These are phyloP conservation scores for Yasuhikotakia modesta DNA, from an alignment of 2,797 vertebrate genomes.

Conservation along the genomic window DNA sequence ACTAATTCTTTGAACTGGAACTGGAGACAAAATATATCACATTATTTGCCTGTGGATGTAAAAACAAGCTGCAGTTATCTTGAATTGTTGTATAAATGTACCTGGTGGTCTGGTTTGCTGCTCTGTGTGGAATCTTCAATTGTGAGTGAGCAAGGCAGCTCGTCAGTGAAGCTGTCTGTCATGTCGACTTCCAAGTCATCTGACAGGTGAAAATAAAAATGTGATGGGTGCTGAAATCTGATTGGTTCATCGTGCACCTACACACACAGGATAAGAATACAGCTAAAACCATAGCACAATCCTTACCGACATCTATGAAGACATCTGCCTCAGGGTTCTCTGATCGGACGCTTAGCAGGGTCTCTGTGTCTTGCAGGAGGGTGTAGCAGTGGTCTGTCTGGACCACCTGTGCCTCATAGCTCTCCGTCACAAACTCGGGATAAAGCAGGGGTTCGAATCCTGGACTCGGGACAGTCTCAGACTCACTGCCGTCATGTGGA, in stretches of 20 bases:
- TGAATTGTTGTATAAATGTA: conserved; percentile 37
- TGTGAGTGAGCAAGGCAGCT: conserved; percentile 74
- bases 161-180: conserved; percentile 67
- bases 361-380: conserved; percentile 68
- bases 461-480: conserved; percentile 67
- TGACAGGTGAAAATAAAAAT: conserved; percentile 52
- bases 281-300: background rate
- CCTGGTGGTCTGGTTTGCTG: conserved; percentile 64
- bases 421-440: conserved; percentile 61
- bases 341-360: conserved; percentile 74
- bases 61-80: background rate
- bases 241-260: background rate
- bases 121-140: conserved; percentile 71
- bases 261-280: background rate
- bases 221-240: background rate
- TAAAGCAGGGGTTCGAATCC: conserved; percentile 56
- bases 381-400: conserved; percentile 89
- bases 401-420: conserved; percentile 68
- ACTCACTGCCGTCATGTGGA: conserved; percentile 62
- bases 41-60: background rate
- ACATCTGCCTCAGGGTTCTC: conserved; percentile 77
- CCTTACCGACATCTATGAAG: conserved; percentile 82
- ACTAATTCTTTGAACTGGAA: conserved; percentile 78
- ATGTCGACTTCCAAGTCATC: conserved; percentile 76
- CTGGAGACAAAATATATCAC: conserved; percentile 61